Evolutionary conservation across 1,140 invertebrate genomes (phyloP), one percentile per base, ranked within the genome.

Genomic region (Anoplolepis gracilipes): DNA sequence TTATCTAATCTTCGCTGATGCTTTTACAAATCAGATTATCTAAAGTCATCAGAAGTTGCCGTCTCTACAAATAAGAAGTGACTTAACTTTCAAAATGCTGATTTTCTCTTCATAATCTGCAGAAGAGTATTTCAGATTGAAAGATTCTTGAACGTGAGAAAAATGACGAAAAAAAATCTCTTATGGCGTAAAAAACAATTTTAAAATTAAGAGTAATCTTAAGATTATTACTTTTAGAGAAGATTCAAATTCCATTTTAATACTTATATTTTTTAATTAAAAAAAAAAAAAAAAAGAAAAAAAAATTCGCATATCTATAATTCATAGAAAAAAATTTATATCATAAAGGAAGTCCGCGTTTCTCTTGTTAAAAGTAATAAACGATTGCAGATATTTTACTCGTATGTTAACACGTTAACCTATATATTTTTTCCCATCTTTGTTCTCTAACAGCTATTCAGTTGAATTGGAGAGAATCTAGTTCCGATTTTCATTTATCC

Each of bases 1-100:
- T 69, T 88, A 88, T 86, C 70, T 88, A 88, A 86, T 90, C 53
- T 81, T 28, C 22, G 22, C 4, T 79, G 76, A 79, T 69, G 76
- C 16, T 69, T 39, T 69, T 10, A 10, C 2, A 79, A 69, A 69
- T 69, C 42, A 78, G 42, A 53, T 79, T 53, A 69, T 36, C 57
- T 55, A 30, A 6, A 78, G 28, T 28, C 16, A 53, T 78, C 42
- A 69, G 53, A 69, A 65, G 25, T 33, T 1, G 61, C 33, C 33
- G 16, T 42, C 61, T 64, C 1, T 65, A n/a, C 22, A 78, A 67
- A 67, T 67, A 67, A 67, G 22, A 42, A 42, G 22, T 8, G 8
- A 3, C 13, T 65, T 67, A 30, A 49, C 33, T 7, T 22, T 65
- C 2, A 7, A 65, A 25, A 36, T 19, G 25, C n/a, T 19, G 1